Evolutionary conservation across 2,113 vertebrate species (phyloP), one percentile per base, ranked within the genome.

Genomic region (Paramisgurnus dabryanus): DNA sequence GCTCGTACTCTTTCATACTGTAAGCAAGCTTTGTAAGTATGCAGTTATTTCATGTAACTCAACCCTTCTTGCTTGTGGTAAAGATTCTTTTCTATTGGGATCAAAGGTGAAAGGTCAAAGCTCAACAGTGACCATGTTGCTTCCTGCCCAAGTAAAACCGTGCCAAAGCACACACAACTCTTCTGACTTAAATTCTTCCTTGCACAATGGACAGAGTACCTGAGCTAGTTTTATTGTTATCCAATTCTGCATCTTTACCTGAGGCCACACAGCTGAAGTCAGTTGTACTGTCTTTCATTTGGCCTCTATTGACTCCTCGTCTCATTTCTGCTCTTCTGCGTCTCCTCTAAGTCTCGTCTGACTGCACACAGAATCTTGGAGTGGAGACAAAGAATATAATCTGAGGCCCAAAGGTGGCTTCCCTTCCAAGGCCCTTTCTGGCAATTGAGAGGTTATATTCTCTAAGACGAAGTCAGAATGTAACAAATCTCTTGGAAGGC

Each of bases 341-440:
- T 80, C 66, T 87, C 66, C 67, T 60, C 17, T 72, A 43, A 11
- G 79, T 78, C 64, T 76, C 80, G 71, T 80, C 67, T 74, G 79
- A 69, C 55, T 11, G 47, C 79, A 80, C 50, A 53, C 22, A 81
- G 78, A 84, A 86, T 84, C 67, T 84, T 78, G 80, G 81, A 81
- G 39, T 45, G 49, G 13, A 66, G 74, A 80, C 83, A 87, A 80
- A 79, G 67, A 77, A 76, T 76, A 85, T 86, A 83, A 83, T 78
- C 50, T 34, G 70, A 71, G 72, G 79, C 82, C 75, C 83, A 65
- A 66, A 80, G 82, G 80, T 78, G 73, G 73, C 69, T 80, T 45
- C 22, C 72, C 22, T 79, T 79, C 80, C 82, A 80, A 66, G 65
- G 80, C 67, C 78, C 55, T 75, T 74, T 80, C 67, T 79, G 83